Base-by-base conservation (phyloP, 1,140 invertebrate species). In the Drosophila lacteicornis region DNA sequence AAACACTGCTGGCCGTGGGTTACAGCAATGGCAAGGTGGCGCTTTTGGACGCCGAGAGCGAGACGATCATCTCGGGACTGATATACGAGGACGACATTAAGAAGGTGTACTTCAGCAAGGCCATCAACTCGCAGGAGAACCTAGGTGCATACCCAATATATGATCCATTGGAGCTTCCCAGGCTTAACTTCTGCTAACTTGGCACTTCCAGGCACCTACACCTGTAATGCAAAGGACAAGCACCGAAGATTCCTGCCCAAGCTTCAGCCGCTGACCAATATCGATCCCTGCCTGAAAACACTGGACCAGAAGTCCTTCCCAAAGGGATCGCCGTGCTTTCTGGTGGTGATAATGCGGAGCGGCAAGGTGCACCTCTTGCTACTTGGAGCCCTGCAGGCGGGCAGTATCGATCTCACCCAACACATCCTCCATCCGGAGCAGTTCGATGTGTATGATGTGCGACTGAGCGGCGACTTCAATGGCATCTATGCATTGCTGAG, bases 41-140 rank as follows among this genome's bases (percentile, higher is more conserved):
- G 19, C 94, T 98, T 7, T 94, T 97, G 55, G 96, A 98, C 93
- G 96, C 98, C 47, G 98, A 99, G 94, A 97, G 98, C 85, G 97
- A 97, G 82, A 96, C 96, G 80, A 94, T 96, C 36, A 93, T 98
- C 19, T 96, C 97, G 60, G 95, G 94, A 55, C 95, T 95, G 66
- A 93, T 95, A 57, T 93, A 95, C 70, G 94, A 93, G 63, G 94
- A 82, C 80, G 94, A 93, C 74, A 94, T 94, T 62, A 94, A 93
- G 47, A 93, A 92, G 73, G 82, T 95, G n/a, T 93, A 91, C 36
- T 96, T 95, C 94, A 93, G 94, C 30, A 93, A 93, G 59, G 90
- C 87, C 7, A 92, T 92, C 15, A 91, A 83, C 30, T 65, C 71
- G 7, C 38, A 59, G 15, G 78, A 87, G 19, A 80, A 17, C 13